Base-by-base conservation (phyloP, 2,888 invertebrate species). In the Cylindroiulus punctatus region DNA sequence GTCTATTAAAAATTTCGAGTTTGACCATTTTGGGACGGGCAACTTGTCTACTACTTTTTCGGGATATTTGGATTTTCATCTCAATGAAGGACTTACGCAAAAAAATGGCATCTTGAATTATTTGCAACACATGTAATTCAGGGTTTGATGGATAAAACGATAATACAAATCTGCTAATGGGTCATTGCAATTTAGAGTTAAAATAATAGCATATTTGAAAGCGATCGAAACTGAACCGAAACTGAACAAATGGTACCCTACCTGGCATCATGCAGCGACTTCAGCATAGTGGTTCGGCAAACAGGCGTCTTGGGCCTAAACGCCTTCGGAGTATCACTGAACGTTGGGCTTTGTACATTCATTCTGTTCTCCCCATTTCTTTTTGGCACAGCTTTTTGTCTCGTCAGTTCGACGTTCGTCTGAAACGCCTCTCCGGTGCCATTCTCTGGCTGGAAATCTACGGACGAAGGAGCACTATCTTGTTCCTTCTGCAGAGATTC, bases 401-500 rank as follows among this genome's bases (percentile, higher is more conserved):
- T 81, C 14, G n/a, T 40, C 36, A 65, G 26, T 30, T 30, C 32
- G 19, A 30, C 65, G 14, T 30, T 42, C 7, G 84, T 42, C 17
- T 17, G 3, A 26, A 30, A 40, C 32, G 76, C 4, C 0, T 36
- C 76, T 42, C 19, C 36, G 30, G 36, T 57, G 17, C 85, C 85
- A 65, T 85, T 85, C 26, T 85, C 85, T 17, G 76, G 36, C 52
- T 22, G 32, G 22, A n/a, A 2, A 32, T 32, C 32, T 14, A 42
- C n/a, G n/a, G 85, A 10, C 17, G 81, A 42, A 76, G 84, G 87
- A 42, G 84, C 32, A 65, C n/a, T 22, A 57, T 32, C 52, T 22
- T 90, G 85, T 90, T 91, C 88, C 90, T 91, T 0, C 86, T 32
- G n/a, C 86, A 84, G 17, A 91, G 91, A 17, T 89, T 95, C 95